Evolutionary conservation across 2,113 vertebrate genomes (phyloP), one percentile per base, ranked within the genome.

Genomic region (Ceuthmochares aereus): DNA sequence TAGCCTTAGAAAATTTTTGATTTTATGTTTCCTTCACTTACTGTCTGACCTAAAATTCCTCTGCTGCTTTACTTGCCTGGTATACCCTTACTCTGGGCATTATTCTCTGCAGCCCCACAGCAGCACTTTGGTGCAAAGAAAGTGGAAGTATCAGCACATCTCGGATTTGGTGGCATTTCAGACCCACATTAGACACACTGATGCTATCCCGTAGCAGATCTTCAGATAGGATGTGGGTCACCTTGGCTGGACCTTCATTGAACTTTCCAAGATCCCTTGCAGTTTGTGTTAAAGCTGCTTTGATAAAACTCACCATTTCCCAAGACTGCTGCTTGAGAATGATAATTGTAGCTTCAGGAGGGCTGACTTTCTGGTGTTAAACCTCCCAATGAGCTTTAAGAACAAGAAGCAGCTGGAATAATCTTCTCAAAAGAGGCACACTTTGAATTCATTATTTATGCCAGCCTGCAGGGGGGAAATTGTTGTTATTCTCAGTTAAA

Each of bases 401-500:
- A 94, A 87, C 78, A 88, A 90, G 78, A 55, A 84, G 70, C 84
- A 95, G 89, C 78, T 93, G 59, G 78, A 94, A 83, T 83, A 90
- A 85, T 91, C 74, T 80, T 54, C 58, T 95, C 59, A 67, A 85
- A 87, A 77, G 84, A 93, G 55, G 42, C 59, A 85, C 0, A 0
- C 91, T 95, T 85, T 79, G 37, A 96, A 96, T 96, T 93, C 59
- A 90, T 96, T 95, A 87, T 95, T 96, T 94, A 93, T 97, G 82
- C 55, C 58, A 93, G 42, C 82, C 94, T 94, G 75, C 75, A 42
- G 82, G 84, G 74, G 81, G 63, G 67, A 90, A 93, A 94, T 91
- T 87, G 81, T 85, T 95, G 87, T 94, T 91, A 45, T 90, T 97
- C 63, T 95, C 90, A 19, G 72, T 77, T 93, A 93, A 96, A 94